Evolutionary conservation across 23 tunicate genomes (phyloP), one percentile per base, ranked within the genome.

Genomic region (Styela clava): DNA sequence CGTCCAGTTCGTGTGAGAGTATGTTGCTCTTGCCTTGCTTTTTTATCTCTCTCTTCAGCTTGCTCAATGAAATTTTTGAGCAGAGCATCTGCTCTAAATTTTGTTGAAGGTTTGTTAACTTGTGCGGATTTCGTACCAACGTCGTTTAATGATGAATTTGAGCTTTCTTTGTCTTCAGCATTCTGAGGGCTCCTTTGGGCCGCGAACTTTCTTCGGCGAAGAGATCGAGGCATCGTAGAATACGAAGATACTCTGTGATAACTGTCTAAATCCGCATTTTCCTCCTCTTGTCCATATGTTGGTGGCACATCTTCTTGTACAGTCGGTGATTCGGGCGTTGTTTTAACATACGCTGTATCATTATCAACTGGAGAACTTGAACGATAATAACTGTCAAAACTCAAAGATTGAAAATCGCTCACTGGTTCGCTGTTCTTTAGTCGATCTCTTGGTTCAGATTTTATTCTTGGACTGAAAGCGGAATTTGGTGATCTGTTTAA

Each of bases 41-140:
- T 32, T 44, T 62, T 20, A 69, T 87, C 91, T 28, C 91, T 26
- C 28, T 82, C 86, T 82, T 87, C 91, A 24, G 91, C 91, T 74
- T 87, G 82, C 3, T 78, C 68, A 33, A 87, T 64, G 61, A 87
- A 87, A 19, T 87, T 85, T 19, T 74, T 72, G 2, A 87, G 85
- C 86, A 87, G 35, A 7, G 86, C 52, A 22, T 82, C 82, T 65
- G 82, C 31, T 35, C 73, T 51, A 36, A 74, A 27, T 62, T 63
- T 62, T 0, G 74, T 79, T 22, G 28, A 12, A 31, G 83, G 26
- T 31, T 32, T 79, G 20, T 16, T 32, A 25, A 26, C 28, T 30
- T 23, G 34, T 19, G 32, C 24, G 0, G 25, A n/a, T 16, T 9
- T 16, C 16, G 25, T 16, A 24, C 2, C 26, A 32, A 16, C 19